These are phyloP conservation scores for Conistra vaccinii DNA, from an alignment of 2,888 invertebrate species.

Conservation along the genomic window DNA sequence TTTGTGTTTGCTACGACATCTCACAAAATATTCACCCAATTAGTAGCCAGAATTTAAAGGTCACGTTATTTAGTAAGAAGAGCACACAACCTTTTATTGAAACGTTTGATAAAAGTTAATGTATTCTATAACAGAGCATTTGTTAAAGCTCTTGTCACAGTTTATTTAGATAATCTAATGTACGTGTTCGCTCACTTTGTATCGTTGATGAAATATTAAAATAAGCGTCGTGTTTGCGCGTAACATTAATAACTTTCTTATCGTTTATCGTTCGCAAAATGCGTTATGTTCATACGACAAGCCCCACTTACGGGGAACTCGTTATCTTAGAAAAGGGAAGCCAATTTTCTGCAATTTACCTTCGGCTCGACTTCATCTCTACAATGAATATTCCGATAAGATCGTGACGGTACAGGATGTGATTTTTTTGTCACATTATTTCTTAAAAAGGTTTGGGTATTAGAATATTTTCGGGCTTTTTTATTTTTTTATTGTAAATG, in stretches of 20 bases:
- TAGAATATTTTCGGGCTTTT: neutral
- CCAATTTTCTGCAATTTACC: constrained; percentile 81
- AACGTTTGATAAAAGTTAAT: constrained; percentile 28
- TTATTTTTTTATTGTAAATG: too few species aligned
- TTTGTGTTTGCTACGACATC: constrained; percentile 63
- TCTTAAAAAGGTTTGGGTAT: neutral
- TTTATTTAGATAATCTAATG: constrained; percentile 60
- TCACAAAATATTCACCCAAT: constrained; percentile 41
- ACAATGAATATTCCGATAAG: constrained; percentile 66
- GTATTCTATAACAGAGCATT: constrained; percentile 30
- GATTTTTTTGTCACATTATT: constrained; percentile 36
- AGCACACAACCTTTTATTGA: constrained; percentile 10
- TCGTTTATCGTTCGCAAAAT: constrained; percentile 65
- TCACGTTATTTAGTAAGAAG: constrained; percentile 6
- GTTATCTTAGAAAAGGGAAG: constrained; percentile 73
- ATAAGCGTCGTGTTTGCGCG: constrained; percentile 46
- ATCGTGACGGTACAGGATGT: constrained; percentile 34
- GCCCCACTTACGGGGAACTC: constrained; percentile 69
- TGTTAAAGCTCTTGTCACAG: constrained; percentile 36
- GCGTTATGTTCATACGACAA: constrained; percentile 64
- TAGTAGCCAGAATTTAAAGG: constrained; percentile 11
- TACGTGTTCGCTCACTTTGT: constrained; percentile 44
- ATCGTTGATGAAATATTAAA: constrained; percentile 59
- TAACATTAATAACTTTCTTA: constrained; percentile 63
- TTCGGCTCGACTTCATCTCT: constrained; percentile 69